Evolutionary conservation across 2,113 vertebrate species (phyloP), one percentile per base, ranked within the genome.

Genomic region (Apodemus sylvaticus): DNA sequence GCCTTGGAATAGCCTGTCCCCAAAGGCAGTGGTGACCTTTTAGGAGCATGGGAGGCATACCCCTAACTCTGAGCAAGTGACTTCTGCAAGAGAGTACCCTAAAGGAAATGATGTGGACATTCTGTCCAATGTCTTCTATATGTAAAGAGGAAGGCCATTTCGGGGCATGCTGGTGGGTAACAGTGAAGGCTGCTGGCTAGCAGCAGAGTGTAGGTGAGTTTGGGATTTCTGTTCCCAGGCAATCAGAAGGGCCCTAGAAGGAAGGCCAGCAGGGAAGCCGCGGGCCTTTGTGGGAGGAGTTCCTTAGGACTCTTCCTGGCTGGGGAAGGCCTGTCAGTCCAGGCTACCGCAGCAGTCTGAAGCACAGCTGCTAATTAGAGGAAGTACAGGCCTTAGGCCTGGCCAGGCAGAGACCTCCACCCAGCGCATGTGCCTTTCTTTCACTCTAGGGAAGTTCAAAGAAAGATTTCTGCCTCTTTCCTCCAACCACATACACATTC

Each of bases 381-480:
- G 64, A 78, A 74, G 73, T 29, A 3, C 11, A 7, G 86, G 4
- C 71, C 82, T 77, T 2, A 24, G 19, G 34, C n/a, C 64, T 0
- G 1, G 93, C n/a, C 6, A 0, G 39, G 53, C 39, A 17, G 89
- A 62, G 77, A 45, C 39, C 42, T 76, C 10, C 0, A 16, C 95
- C 22, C 16, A 2, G 87, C 45, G 55, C n/a, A 39, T 0, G 1
- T 16, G 70, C 31, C 74, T 0, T 7, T 70, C 34, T 17, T 3
- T 24, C 64, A 20, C 73, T 2, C 2, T 2, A 29, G 29, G 78
- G 74, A 83, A 85, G 74, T 55, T 51, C 53, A 66, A 58, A 0
- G 22, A 68, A 77, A 96, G 94, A 78, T 51, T 73, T 82, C 66
- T 8, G 16, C n/a, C 0, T 76, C 90, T 91, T 71, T 78, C n/a